A percentile compares a stretch with the other conserved stretches of the same genome.
Conservation (phyloP, 2,113 vertebrate genomes). For the Odobenus rosmarus region DNA sequence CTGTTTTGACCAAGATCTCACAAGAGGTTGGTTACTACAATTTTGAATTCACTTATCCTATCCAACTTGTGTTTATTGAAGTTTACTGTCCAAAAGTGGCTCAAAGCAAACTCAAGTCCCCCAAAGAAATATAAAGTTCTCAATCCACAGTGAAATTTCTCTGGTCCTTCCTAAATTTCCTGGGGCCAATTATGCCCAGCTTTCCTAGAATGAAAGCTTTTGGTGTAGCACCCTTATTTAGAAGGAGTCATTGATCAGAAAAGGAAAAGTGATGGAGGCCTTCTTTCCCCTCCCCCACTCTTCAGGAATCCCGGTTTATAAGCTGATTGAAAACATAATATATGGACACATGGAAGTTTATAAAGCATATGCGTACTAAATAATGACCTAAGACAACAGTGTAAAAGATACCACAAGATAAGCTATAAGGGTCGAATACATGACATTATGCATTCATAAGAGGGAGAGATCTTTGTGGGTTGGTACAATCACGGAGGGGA, state of each 20-base stretch:
- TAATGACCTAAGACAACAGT: neutral
- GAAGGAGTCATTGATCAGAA: neutral
- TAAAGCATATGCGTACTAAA: neutral
- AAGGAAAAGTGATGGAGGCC: neutral
- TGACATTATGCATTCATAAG: neutral
- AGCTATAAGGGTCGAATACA: neutral
- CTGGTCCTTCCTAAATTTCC: neutral
- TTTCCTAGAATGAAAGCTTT: neutral
- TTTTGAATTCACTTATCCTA: neutral
- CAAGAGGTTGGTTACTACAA: neutral
- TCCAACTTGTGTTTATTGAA: neutral
- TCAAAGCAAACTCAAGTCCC: neutral
- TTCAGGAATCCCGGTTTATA: neutral
- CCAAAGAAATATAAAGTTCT: neutral
- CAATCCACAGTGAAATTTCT: neutral
- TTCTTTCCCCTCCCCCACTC: neutral
- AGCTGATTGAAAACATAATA: neutral
- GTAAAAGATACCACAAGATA: neutral
- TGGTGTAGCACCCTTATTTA: neutral
- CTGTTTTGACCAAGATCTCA: neutral
- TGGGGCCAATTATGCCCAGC: neutral
- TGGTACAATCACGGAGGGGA: neutral
- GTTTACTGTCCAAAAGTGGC: neutral
- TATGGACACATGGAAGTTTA: neutral
- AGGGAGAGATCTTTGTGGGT: neutral